Conservation (phyloP, 2,113 vertebrate genomes). For the Trematomus loennbergii region DNA sequence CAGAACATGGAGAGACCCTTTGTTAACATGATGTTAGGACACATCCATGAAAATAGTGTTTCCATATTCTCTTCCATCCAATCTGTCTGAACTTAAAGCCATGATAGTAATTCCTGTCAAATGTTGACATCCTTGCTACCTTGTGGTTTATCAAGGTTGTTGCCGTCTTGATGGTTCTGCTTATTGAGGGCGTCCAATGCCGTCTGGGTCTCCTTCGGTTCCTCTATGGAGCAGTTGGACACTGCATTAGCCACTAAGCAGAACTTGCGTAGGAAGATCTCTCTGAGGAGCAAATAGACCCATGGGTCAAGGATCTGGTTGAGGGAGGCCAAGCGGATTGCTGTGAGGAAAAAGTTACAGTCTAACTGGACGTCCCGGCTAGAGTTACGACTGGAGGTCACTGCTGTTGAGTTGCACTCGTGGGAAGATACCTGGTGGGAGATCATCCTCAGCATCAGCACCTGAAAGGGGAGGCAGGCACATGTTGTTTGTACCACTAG, state of each 20-base stretch:
- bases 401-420: constrained; percentile 78
- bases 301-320: constrained; percentile 99
- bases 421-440: constrained; percentile 85
- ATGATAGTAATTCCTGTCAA: background rate
- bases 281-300: constrained; percentile 95
- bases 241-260: constrained; percentile 92
- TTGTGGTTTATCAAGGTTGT: constrained; percentile 68
- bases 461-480: constrained; percentile 75
- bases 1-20: background rate
- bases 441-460: constrained; percentile 92
- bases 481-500: background rate
- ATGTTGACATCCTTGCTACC: constrained; percentile 41
- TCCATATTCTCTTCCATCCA: constrained; percentile 4
- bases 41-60: background rate
- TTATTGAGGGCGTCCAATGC: constrained; percentile 81
- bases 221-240: constrained; percentile 87
- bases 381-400: background rate
- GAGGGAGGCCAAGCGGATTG: constrained; percentile 94
- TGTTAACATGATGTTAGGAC: background rate
- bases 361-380: constrained; percentile 77
- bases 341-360: constrained; percentile 90
- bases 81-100: background rate
- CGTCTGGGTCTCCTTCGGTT: constrained; percentile 80
- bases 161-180: constrained; percentile 73
- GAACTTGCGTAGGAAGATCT: constrained; percentile 92